Base-by-base conservation (phyloP, 1,140 invertebrate genomes). In the Octopus bimaculoides region DNA sequence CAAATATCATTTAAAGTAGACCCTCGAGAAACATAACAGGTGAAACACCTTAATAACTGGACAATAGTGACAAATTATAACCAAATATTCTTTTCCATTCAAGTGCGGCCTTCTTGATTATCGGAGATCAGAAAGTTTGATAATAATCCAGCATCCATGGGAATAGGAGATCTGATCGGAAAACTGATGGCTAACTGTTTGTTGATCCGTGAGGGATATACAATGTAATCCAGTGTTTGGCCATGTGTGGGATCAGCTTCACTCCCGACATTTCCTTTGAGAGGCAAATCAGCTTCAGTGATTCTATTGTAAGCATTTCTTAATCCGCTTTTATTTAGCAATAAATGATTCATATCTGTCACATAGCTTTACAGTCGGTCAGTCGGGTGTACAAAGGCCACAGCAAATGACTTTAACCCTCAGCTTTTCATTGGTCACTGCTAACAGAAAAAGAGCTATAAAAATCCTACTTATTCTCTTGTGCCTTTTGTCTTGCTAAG, bases 341-440 rank as follows among this genome's bases (percentile, higher is more conserved):
- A 71, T 71, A 71, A 71, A 71, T 71, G 66, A 12, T 71, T 71
- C 66, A 71, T 71, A 71, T 71, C 66, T 71, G 66, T 71, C 66
- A 71, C 66, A 71, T 9, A 5, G 17, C 66, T 20, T 71, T 71
- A 71, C 66, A 71, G 26, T 14, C 66, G 14, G 14, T 20, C 66
- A 71, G 26, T 20, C 66, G 26, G 5, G 5, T 71, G 66, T 20
- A 71, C 66, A 71, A 71, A 71, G 66, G 26, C 66, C 5, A 17
- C 26, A n/a, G 17, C 66, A 71, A 71, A 71, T 71, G 66, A 6
- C 26, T 71, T 71, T n/a, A 71, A 71, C 14, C 8, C 26, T 20
- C 26, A 12, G 9, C 66, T 71, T 71, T 71, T 71, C 66, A 71
- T 71, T 71, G 26, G 66, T 71, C 5, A 20, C 14, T 20, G 14